These are phyloP conservation scores for Pammene aurita DNA, from an alignment of 2,888 invertebrate species.

Conservation along the genomic window DNA sequence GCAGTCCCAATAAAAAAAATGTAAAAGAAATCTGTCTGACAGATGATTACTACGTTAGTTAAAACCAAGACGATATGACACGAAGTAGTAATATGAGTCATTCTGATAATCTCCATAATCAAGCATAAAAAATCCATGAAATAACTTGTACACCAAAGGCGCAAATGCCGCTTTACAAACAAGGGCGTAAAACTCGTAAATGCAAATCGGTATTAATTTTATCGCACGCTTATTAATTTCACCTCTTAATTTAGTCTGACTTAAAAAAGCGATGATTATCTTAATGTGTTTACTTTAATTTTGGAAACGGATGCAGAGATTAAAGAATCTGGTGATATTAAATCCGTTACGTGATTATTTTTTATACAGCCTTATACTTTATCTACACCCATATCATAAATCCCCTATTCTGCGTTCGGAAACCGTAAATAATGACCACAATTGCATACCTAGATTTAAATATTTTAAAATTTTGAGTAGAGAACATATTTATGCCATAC, in stretches of 20 bases:
- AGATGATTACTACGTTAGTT: too few species aligned
- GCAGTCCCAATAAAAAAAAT: too few species aligned
- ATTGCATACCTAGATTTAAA: too few species aligned
- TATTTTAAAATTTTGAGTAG: too few species aligned
- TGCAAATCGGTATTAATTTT: constrained; percentile 6
- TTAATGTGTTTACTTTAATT: constrained; percentile 1
- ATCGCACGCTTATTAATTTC: constrained; percentile 2
- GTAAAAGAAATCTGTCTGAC: too few species aligned
- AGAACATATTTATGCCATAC: too few species aligned
- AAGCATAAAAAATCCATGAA: not conserved
- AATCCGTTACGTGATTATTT: not conserved
- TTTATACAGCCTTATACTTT: not conserved
- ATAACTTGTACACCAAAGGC: not conserved
- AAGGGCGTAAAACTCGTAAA: not conserved
- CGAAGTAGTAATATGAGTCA: too few species aligned
- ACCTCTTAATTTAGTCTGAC: not conserved
- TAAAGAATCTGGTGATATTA: not conserved
- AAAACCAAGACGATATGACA: too few species aligned
- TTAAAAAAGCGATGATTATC: not conserved
- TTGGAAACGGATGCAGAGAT: not conserved
- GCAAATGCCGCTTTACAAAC: not conserved
- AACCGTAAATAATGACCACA: too few species aligned
- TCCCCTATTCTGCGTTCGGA: too few species aligned
- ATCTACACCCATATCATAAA: too few species aligned
- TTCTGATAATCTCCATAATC: not conserved